phyloP scores from a whole-genome alignment of 2,113 vertebrate genomes.

The Sakesphorus luctuosus region DNA sequence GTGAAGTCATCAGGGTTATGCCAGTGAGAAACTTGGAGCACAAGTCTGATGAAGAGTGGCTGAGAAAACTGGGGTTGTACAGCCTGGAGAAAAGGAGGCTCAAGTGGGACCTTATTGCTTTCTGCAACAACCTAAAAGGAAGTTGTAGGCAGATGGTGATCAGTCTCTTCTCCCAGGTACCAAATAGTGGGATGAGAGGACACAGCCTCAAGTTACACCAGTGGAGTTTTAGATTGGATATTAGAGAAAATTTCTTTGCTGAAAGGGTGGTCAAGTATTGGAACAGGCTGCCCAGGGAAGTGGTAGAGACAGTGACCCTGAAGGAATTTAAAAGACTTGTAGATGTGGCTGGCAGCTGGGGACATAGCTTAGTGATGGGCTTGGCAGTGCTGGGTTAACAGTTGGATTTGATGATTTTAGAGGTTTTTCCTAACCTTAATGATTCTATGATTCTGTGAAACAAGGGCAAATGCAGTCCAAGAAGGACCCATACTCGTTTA shows the following conservation, averaged over 20 bases:
- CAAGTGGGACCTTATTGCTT: neutral
- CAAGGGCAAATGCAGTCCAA: neutral
- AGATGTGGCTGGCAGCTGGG: neutral
- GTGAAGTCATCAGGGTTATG: accelerated
- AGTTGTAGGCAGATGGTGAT: accelerated
- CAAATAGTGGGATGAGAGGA: neutral
- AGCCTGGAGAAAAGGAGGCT: neutral
- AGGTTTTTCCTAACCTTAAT: neutral
- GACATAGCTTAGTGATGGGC: neutral
- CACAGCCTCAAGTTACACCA: neutral
- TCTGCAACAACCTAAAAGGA: neutral
- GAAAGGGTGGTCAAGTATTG: accelerated
- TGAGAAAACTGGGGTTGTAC: neutral
- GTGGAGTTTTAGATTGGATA: neutral
- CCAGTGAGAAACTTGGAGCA: neutral
- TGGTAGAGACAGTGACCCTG: neutral
- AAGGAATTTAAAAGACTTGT: neutral
- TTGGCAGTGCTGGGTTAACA: neutral
- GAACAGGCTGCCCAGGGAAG: neutral
- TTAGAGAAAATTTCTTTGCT: neutral
- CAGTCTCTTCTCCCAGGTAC: neutral
- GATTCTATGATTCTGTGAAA: neutral
- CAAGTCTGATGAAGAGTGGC: neutral
- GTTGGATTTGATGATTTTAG: too few species aligned
- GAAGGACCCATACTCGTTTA: too few species aligned